Conservation (phyloP, 2,113 vertebrate genomes). For the Mystacornis crossleyi region DNA sequence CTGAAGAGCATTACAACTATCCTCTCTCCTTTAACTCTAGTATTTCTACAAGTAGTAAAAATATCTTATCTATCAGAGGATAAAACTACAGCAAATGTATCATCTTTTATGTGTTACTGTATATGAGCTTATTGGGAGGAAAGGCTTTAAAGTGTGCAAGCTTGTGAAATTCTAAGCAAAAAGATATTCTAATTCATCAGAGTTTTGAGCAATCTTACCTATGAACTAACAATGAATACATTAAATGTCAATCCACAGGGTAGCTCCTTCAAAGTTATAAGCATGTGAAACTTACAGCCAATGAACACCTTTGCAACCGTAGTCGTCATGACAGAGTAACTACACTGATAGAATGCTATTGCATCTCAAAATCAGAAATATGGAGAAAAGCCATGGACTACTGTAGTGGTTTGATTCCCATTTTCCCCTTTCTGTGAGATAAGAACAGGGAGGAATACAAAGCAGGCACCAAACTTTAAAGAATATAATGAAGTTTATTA, state of each 20-base stretch:
- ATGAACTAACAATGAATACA: background rate
- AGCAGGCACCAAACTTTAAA: too few relatives aligned
- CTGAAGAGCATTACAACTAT: background rate
- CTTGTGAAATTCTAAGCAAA: background rate
- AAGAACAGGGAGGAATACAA: too few relatives aligned
- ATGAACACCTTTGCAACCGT: background rate
- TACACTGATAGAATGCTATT: background rate
- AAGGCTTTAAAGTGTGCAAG: background rate
- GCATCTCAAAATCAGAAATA: background rate
- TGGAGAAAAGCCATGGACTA: accelerated
- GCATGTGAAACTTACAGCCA: background rate
- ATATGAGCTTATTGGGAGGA: background rate
- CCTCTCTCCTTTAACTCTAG: background rate
- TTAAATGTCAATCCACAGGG: background rate
- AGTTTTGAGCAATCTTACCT: background rate
- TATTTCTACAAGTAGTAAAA: background rate
- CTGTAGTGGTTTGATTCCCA: too few relatives aligned
- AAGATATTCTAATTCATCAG: background rate
- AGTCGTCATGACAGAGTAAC: background rate
- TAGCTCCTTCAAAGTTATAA: background rate
- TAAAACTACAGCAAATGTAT: background rate
- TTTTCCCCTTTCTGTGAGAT: too few relatives aligned
- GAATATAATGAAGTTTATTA: too few relatives aligned
- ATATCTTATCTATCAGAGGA: background rate
- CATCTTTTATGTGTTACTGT: background rate